A percentile compares a stretch with the other conserved stretches of the same genome.
Evolutionary conservation across 2,888 invertebrate species (phyloP).

Genomic region (Vesta saturnalis): DNA sequence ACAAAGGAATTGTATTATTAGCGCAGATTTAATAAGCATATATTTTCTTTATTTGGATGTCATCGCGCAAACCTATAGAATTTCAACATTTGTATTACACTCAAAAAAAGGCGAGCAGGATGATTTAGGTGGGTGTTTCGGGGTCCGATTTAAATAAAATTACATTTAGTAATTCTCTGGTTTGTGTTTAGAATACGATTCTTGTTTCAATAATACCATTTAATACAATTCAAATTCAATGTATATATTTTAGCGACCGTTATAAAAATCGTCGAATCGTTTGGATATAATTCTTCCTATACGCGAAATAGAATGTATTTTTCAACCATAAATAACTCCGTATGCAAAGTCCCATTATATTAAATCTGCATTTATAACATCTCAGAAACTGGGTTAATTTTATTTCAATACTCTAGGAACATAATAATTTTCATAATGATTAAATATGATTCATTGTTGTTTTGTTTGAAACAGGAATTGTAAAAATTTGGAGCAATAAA

Average conservation of each 20-base stretch:
- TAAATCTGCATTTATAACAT: neutral
- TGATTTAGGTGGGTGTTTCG: neutral
- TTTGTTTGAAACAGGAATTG: no score
- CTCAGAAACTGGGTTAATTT: no score
- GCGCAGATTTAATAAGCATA: no score
- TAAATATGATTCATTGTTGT: no score
- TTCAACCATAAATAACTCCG: neutral
- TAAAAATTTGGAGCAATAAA: no score
- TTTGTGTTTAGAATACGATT: neutral
- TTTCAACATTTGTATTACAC: no score
- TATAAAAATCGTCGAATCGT: neutral
- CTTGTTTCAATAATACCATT: neutral
- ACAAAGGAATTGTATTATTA: no score
- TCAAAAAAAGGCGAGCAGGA: no score
- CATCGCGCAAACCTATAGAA: no score
- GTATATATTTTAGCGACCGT: neutral
- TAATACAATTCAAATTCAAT: neutral
- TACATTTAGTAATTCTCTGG: neutral
- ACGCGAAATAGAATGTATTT: neutral
- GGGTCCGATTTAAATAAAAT: constrained; percentile 1
- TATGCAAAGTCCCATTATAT: neutral
- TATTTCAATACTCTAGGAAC: no score
- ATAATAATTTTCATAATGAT: no score
- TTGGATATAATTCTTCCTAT: neutral
- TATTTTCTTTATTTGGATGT: no score